These are phyloP conservation scores for Champsocephalus gunnari DNA, from an alignment of 2,797 vertebrate species.

Conservation along the genomic window DNA sequence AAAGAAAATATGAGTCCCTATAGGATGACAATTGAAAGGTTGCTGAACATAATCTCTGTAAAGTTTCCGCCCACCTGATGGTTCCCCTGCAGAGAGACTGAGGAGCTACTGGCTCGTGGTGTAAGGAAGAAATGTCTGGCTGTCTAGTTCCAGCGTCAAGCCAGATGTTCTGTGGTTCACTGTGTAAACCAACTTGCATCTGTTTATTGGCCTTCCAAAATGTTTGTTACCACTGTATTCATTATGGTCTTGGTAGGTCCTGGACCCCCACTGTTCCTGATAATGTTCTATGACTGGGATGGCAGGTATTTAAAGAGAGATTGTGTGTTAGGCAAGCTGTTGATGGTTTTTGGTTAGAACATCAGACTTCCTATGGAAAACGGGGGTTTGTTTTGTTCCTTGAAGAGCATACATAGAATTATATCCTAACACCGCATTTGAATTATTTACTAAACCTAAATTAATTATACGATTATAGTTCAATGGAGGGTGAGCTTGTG, in stretches of 20 bases:
- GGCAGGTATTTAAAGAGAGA: conserved; percentile 39
- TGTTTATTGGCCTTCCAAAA: conserved; percentile 88
- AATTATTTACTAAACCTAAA: conserved; percentile 8
- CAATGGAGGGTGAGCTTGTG: not conserved
- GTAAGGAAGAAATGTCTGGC: conserved; percentile 87
- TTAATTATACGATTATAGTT: not conserved
- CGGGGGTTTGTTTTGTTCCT: not conserved
- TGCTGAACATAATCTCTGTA: conserved; percentile 62
- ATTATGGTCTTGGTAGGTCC: conserved; percentile 81
- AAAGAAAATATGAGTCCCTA: not conserved
- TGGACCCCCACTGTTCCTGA: conserved; percentile 47
- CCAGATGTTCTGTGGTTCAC: conserved; percentile 92
- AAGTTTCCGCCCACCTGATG: conserved; percentile 73
- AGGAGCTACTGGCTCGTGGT: conserved; percentile 82
- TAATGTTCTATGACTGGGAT: conserved; percentile 28
- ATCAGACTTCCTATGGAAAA: conserved; percentile 12
- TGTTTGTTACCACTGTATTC: conserved; percentile 87
- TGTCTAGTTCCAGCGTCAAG: conserved; percentile 90
- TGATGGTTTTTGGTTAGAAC: conserved; percentile 9
- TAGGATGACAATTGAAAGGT: conserved; percentile 39
- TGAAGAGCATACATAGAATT: not conserved
- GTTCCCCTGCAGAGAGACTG: conserved; percentile 69
- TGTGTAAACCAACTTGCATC: conserved; percentile 89
- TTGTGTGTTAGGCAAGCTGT: not conserved
- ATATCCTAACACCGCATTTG: not conserved